Evolutionary conservation across 2,888 invertebrate genomes (phyloP).

Genomic region (Leptura quadrifasciata): DNA sequence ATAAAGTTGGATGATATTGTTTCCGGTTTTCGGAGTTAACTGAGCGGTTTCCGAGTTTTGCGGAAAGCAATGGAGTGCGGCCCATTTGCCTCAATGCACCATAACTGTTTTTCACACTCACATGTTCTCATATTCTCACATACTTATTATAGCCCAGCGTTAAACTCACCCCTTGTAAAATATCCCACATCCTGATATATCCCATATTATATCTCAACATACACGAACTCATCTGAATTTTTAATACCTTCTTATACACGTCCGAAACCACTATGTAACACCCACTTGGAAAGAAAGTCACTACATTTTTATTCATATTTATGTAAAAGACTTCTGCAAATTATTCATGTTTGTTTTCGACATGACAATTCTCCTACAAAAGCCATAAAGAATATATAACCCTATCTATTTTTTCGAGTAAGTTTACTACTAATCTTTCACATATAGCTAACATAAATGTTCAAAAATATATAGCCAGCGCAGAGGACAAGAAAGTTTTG

Average conservation of each 20-base stretch:
- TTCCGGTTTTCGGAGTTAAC: constrained; percentile 65
- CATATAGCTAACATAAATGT: too few relatives aligned
- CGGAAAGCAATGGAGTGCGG: constrained; percentile 72
- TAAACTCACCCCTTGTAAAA: constrained; percentile 58
- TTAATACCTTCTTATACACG: constrained; percentile 57
- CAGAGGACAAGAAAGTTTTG: too few relatives aligned
- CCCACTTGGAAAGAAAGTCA: constrained; percentile 15
- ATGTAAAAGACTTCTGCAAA: constrained; percentile 24
- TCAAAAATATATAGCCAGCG: too few relatives aligned
- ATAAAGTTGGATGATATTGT: constrained; percentile 70
- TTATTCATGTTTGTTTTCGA: constrained; percentile 1
- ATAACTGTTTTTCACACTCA: constrained; percentile 72
- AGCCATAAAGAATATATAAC: constrained; percentile 13
- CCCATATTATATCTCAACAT: constrained; percentile 50
- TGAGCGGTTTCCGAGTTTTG: constrained; percentile 68
- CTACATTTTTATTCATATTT: constrained; percentile 34
- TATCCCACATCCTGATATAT: constrained; percentile 46
- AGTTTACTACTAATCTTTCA: too few relatives aligned
- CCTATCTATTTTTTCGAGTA: too few relatives aligned
- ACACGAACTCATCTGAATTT: constrained; percentile 61
- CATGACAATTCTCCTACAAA: neutral
- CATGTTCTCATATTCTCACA: constrained; percentile 71
- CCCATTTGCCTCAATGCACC: constrained; percentile 69
- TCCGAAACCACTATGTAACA: constrained; percentile 46
- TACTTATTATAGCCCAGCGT: constrained; percentile 57